Evolutionary conservation across 2,888 invertebrate genomes (phyloP), one percentile per base, ranked within the genome.

Genomic region (Strigamia maritima): DNA sequence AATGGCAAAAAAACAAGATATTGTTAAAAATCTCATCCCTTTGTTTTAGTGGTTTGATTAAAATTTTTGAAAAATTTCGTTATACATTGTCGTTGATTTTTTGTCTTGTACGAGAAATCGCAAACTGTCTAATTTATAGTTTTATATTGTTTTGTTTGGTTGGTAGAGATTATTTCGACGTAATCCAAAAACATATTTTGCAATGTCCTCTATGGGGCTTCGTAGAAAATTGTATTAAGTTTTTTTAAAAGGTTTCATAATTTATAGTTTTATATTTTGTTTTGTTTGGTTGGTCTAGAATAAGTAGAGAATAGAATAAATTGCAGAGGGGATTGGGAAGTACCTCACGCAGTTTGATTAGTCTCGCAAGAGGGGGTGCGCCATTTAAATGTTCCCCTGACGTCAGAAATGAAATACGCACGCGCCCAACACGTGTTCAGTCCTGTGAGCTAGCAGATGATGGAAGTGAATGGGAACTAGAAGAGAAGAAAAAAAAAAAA

Each of bases 321-420:
- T 49, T 19, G 1, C 0, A 49, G 19, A 1, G 49, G 49, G 49
- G 35, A 6, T 35, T 35, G 35, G 35, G 35, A 35, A 44, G n/a
- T 60, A 60, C 60, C 60, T 60, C 60, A 60, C 60, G 60, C 60
- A 12, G 60, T 60, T 60, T 60, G 60, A 60, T 60, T 60, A 60
- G 60, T 60, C 60, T 60, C 22, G 24, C 60, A 6, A 22, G 14
- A 49, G 24, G 60, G 60, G 60, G 14, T 60, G 44, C 60, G 60
- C 60, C 60, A 24, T 60, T 60, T 60, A 60, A 49, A 24, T 24
- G 19, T 60, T 24, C 60, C 60, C 60, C 60, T 60, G 10, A 7
- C 22, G 24, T 60, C 12, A 6, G 8, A 22, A 60, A 60, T 60
- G 60, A 60, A 60, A 19, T 60, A n/a, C 19, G 60, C 60, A 60